A percentile compares a stretch with the other conserved stretches of the same genome.
phyloP scores from a whole-genome alignment of 1,140 invertebrate species.

The Drosophila rhopaloa region DNA sequence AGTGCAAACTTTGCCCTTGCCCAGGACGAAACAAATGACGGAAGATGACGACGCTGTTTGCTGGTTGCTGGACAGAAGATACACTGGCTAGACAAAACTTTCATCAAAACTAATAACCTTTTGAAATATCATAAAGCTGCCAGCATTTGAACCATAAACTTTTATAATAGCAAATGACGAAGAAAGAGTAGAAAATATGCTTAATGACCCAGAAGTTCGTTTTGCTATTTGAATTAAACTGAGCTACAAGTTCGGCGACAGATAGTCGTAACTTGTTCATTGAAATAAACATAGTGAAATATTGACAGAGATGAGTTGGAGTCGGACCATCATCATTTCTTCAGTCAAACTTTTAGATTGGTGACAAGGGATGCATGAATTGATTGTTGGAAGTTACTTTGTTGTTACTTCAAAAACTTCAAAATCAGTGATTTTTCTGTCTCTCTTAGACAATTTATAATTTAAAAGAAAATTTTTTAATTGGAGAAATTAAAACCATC shows the following conservation, averaged over 20 bases:
- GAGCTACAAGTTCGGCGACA: constrained; percentile 33
- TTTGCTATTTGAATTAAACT: constrained; percentile 22
- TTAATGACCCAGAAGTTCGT: constrained; percentile 45
- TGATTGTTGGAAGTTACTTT: constrained; percentile 7
- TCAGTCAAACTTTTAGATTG: constrained; percentile 7
- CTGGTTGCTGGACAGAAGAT: constrained; percentile 28
- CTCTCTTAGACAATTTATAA: too few relatives aligned
- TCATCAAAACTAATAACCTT: constrained; percentile 44
- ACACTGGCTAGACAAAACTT: constrained; percentile 39
- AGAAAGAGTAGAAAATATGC: constrained; percentile 38
- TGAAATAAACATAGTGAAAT: constrained; percentile 22
- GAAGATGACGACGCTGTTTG: constrained; percentile 6
- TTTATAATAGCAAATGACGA: constrained; percentile 29
- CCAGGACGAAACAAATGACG: constrained; percentile 8
- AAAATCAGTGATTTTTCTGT: neutral
- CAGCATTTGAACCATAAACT: constrained; percentile 39
- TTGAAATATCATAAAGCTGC: constrained; percentile 39
- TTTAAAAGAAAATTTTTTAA: too few relatives aligned
- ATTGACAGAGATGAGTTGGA: constrained; percentile 1
- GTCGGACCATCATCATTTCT: constrained; percentile 5
- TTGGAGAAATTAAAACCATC: too few relatives aligned
- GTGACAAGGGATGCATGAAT: neutral
- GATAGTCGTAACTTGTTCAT: constrained; percentile 27
- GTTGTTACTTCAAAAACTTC: neutral
- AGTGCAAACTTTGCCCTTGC: constrained; percentile 39